Base-by-base conservation (phyloP, 2,888 invertebrate species). In the Idaea dimidiata region DNA sequence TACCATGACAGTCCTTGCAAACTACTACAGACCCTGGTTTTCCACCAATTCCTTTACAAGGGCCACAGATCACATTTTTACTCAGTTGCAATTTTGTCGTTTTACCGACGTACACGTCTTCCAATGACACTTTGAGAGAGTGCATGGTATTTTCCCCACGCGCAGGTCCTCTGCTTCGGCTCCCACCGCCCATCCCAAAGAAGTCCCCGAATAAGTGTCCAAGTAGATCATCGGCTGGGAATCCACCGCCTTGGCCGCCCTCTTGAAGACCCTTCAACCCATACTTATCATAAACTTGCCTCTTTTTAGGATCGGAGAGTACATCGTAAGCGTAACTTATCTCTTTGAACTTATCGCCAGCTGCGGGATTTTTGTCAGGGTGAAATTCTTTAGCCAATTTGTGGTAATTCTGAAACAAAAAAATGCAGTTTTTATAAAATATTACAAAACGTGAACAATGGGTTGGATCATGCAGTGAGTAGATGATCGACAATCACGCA, bases 311-410 rank as follows among this genome's bases (percentile, higher is more conserved):
- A 91, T 98, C 97, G 14, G 98, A 97, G 61, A 99, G 93, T 58
- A 98, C 95, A 93, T 99, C 98, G 86, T 98, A 98, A 0, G 98
- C 98, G 90, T 97, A 98, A 65, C 97, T 97, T 75, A 99, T 98
- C 93, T 99, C 98, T 87, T 98, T 98, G 82, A 98, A 98, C 93
- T 96, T 97, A 83, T 98, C 98, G 63, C 97, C 98, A 65, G 97
- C 96, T 71, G 96, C 96, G 53, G 97, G 95, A 94, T 98, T 95
- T 94, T 98, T 96, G 93, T 98, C 94, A 79, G 98, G 98, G 88
- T 99, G 98, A 85, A 95, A 98, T 93, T 98, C 97, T 89, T 97
- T 98, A 17, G 98, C 98, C 79, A 98, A 90, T 92, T 96, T 97
- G 78, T 97, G 95, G 86, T 98, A 99, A 79, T 96, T 96, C 97